Base-by-base conservation (phyloP, 2,797 vertebrate species). In the Sphenodon punctatus region DNA sequence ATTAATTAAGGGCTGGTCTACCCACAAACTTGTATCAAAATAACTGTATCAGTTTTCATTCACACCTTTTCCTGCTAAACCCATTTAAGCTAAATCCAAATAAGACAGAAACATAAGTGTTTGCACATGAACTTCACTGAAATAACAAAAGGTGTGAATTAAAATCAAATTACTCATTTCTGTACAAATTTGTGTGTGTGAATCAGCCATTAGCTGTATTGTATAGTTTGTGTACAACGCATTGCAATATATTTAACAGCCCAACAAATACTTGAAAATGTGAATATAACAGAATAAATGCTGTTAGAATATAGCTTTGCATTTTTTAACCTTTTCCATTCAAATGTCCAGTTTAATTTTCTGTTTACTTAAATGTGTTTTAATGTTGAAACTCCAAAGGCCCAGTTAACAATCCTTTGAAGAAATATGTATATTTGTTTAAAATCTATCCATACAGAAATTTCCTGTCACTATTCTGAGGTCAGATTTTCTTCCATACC, bases 331-430 rank as follows among this genome's bases (percentile, higher is more conserved):
- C 68, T 45, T 53, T 48, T 46, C 25, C 60, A 3, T 60, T 61
- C 20, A 39, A 30, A 39, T 38, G 12, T 30, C 10, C 66, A 8
- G 2, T 49, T 32, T 5, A n/a, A 67, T 36, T 45, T 8, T 2
- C 19, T 5, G 67, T 23, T 48, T 71, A 16, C 2, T 69, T 58
- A 42, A 69, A 59, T 10, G 78, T 42, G 5, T 68, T 64, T 67
- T 53, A 76, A 75, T 67, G 69, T 5, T 73, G 67, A 78, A 75
- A 86, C 67, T 68, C 72, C 39, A 45, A 78, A 17, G 43, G 61
- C 34, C 19, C 49, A 32, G 61, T 58, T 39, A 42, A 58, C 16
- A 17, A 2, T 27, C 48, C 46, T 27, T n/a, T n/a, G n/a, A 46
- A 25, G 25, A 84, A 58, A 75, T 32, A 22, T 58, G n/a, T 46